phyloP scores from a whole-genome alignment of 2,888 invertebrate species.

The Odontocerum albicorne region DNA sequence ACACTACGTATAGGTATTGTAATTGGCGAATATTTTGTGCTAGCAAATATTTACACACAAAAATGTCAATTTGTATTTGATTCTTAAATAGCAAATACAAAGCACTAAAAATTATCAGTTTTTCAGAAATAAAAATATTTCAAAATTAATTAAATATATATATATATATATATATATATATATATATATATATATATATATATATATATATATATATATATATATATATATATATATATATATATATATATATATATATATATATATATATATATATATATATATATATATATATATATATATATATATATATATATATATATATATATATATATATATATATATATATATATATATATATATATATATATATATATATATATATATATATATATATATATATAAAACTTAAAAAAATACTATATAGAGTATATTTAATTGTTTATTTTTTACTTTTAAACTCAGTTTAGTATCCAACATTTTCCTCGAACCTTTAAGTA shows the following conservation, averaged over 20 bases:
- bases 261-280: slow-evolving; percentile 11
- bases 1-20: too few species aligned
- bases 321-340: too few species aligned
- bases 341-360: slow-evolving; percentile 6
- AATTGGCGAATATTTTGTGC: too few species aligned
- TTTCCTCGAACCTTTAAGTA: too few species aligned
- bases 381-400: slow-evolving; percentile 9
- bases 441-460: background rate
- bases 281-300: too few species aligned
- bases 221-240: background rate
- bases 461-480: too few species aligned
- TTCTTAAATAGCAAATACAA: too few species aligned
- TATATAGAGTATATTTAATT: background rate
- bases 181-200: background rate
- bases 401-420: background rate
- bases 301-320: too few species aligned
- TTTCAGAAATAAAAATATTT: background rate
- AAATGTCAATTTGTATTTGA: too few species aligned
- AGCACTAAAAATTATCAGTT: too few species aligned
- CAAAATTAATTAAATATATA: background rate
- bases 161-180: background rate
- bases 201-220: background rate
- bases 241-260: slow-evolving; percentile 7
- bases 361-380: slow-evolving; percentile 9
- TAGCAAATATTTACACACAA: too few species aligned